These are phyloP conservation scores for Pteruthius melanotis DNA, from an alignment of 2,113 vertebrate species.

Conservation along the genomic window DNA sequence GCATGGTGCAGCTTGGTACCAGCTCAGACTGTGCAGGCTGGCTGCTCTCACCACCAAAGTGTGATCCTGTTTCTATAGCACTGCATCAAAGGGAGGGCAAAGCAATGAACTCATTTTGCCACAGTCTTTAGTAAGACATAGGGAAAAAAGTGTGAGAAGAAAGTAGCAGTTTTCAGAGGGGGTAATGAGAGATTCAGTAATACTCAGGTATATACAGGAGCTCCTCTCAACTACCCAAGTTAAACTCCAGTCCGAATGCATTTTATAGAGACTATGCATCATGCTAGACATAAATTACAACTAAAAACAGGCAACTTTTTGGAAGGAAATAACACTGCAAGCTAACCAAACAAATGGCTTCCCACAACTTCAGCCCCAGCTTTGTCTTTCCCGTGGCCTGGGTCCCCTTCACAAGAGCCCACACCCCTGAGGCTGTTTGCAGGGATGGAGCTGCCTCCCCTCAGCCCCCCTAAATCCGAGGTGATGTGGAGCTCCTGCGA, in stretches of 20 bases:
- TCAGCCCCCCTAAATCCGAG: neutral
- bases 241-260: neutral
- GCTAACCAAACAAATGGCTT: neutral
- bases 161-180: neutral
- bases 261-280: neutral
- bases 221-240: neutral
- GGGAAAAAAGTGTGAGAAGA: neutral
- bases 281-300: neutral
- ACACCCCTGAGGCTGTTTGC: fast-evolving
- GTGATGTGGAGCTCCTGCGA: neutral
- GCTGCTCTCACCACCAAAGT: neutral
- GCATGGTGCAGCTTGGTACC: neutral
- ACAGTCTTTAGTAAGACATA: neutral
- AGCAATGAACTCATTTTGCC: neutral
- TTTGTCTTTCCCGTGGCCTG: neutral
- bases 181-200: neutral
- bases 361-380: neutral
- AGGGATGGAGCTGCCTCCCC: neutral
- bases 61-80: neutral
- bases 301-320: neutral
- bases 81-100: neutral
- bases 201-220: neutral
- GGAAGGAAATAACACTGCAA: neutral
- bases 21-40: neutral
- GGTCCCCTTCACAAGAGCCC: neutral